phyloP scores from a whole-genome alignment of 2,888 invertebrate species.

The Meandrusa payeni region DNA sequence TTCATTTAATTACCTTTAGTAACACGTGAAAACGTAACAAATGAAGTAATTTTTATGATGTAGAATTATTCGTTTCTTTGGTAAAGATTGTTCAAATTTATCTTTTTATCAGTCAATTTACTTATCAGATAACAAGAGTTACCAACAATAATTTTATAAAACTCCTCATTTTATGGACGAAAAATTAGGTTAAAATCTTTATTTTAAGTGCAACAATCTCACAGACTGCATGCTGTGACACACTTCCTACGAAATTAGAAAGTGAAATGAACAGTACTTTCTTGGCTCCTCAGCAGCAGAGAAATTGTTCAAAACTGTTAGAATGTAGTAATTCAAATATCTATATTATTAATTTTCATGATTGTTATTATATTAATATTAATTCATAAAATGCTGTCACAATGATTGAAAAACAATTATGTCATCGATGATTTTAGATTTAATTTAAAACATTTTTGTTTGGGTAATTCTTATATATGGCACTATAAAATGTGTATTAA shows the following conservation, averaged over 20 bases:
- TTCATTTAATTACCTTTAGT: conserved; percentile 6
- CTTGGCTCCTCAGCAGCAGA: too few relatives aligned
- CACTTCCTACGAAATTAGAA: conserved; percentile 17
- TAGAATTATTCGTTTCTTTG: background rate
- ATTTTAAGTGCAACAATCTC: background rate
- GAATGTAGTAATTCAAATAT: background rate
- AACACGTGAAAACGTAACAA: background rate
- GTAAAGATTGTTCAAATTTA: conserved; percentile 1
- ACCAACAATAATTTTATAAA: background rate
- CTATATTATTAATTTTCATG: conserved; percentile 13
- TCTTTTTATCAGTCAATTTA: conserved; percentile 8
- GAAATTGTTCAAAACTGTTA: background rate
- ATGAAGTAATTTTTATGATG: background rate
- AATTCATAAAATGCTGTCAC: too few relatives aligned
- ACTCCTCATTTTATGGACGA: background rate
- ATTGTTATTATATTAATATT: too few relatives aligned
- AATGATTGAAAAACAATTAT: too few relatives aligned
- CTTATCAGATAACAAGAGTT: conserved; percentile 21
- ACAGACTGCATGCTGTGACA: background rate
- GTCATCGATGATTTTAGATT: too few relatives aligned
- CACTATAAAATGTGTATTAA: too few relatives aligned
- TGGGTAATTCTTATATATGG: too few relatives aligned
- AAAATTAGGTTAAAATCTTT: background rate
- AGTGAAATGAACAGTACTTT: conserved; percentile 19
- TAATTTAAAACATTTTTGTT: too few relatives aligned